Evolutionary conservation across 2,113 vertebrate genomes (phyloP).

Genomic region (Dasyornis broadbenti): DNA sequence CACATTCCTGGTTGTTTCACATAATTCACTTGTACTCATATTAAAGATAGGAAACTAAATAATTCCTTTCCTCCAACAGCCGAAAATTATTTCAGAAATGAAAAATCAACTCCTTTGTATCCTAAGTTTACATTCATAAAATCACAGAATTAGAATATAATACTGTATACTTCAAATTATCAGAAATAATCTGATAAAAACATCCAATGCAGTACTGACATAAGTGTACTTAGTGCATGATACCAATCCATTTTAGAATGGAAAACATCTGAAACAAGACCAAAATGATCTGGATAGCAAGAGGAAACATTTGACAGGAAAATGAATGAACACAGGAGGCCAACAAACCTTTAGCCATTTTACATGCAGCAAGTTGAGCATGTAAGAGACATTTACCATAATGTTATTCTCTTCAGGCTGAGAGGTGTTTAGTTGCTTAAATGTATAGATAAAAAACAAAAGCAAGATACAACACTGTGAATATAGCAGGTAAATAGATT

Average conservation of each 20-base stretch:
- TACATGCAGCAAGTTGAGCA: conserved; percentile 89
- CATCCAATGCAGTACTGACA: background rate
- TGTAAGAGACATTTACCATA: conserved; percentile 89
- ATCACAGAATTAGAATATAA: background rate
- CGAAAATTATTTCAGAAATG: background rate
- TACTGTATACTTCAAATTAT: background rate
- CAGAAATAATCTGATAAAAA: background rate
- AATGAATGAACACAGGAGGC: conserved; percentile 79
- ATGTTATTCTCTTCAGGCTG: conserved; percentile 82
- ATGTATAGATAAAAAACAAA: conserved; percentile 74
- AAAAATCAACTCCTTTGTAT: background rate
- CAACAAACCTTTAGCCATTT: conserved; percentile 90
- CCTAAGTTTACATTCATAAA: background rate
- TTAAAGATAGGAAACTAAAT: background rate
- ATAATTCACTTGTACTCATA: background rate
- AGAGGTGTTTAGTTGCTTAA: conserved; percentile 80
- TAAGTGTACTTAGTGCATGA: background rate
- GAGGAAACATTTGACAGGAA: conserved; percentile 74
- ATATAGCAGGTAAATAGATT: conserved; percentile 29
- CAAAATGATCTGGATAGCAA: conserved; percentile 63
- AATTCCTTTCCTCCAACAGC: background rate
- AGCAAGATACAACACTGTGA: conserved; percentile 67
- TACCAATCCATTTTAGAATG: background rate
- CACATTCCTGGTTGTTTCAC: background rate
- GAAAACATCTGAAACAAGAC: background rate